phyloP scores from a whole-genome alignment of 2,113 vertebrate species.

The Columbina picui region DNA sequence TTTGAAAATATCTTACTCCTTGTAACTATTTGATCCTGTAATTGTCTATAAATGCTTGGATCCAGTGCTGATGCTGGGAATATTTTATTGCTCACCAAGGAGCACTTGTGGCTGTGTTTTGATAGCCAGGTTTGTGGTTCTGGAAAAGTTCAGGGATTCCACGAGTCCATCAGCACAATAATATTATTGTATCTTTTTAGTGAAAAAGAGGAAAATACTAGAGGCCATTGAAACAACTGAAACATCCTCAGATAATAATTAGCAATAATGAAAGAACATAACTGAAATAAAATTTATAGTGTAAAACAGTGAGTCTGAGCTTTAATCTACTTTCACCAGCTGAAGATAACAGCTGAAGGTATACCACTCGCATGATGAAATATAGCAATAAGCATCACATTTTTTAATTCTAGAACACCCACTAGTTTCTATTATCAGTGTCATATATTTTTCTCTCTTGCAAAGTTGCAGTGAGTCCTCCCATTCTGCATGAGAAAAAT shows the following conservation, averaged over 20 bases:
- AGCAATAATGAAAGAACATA: background rate
- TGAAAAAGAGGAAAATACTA: background rate
- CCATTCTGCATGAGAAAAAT: background rate
- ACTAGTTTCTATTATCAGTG: background rate
- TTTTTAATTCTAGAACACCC: background rate
- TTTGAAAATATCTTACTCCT: background rate
- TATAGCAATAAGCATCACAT: background rate
- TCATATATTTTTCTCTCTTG: background rate
- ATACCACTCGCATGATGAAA: background rate
- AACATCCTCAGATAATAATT: background rate
- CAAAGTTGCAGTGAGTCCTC: background rate
- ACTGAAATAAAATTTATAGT: background rate
- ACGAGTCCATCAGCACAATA: background rate
- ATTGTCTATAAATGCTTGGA: constrained; percentile 32
- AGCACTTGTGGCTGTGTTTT: constrained; percentile 53
- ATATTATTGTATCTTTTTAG: background rate
- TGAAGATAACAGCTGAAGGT: background rate
- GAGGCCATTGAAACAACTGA: background rate
- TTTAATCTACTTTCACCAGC: background rate
- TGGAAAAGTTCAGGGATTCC: constrained; percentile 28
- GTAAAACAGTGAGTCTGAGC: background rate
- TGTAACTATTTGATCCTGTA: constrained; percentile 13
- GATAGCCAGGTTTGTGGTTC: constrained; percentile 53
- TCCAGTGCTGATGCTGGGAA: background rate
- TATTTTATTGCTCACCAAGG: constrained; percentile 49